Percentiles rank a stretch among this genome's conserved stretches.
These are phyloP conservation scores for Drosophila paramelanica DNA, from an alignment of 2,888 invertebrate genomes.

Conservation along the genomic window DNA sequence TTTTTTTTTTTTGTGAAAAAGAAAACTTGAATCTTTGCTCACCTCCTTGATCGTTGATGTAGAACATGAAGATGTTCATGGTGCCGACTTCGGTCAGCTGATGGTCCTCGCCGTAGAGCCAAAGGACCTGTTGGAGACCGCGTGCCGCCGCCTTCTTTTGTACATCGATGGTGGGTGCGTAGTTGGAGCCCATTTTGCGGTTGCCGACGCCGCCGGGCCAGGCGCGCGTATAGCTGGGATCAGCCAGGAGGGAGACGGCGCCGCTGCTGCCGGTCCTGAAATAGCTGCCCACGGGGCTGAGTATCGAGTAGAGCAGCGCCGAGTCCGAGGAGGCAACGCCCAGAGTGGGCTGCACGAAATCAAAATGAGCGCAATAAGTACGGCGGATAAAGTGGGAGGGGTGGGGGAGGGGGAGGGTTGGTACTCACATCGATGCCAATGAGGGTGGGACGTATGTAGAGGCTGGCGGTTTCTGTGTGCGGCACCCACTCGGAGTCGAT, in stretches of 20 bases:
- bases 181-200: conserved; percentile 97
- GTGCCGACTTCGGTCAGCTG: conserved; percentile 98
- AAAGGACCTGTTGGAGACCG: conserved; percentile 97
- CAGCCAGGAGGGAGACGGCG: conserved; percentile 95
- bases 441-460: conserved; percentile 97
- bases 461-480: conserved; percentile 93
- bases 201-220: conserved; percentile 98
- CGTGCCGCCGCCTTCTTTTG: conserved; percentile 90
- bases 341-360: conserved; percentile 91
- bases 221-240: conserved; percentile 93
- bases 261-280: conserved; percentile 89
- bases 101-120: conserved; percentile 97
- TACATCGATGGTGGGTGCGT: conserved; percentile 93
- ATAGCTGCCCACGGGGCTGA: conserved; percentile 97
- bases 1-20: too few species aligned
- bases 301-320: conserved; percentile 95
- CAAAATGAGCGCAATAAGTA: not conserved
- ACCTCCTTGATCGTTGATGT: conserved; percentile 96
- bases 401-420: too few species aligned
- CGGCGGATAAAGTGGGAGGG: too few species aligned
- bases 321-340: conserved; percentile 95
- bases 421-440: conserved; percentile 97
- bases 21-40: conserved; percentile 62
- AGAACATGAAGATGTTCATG: conserved; percentile 98
- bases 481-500: conserved; percentile 99